Base-by-base conservation (phyloP, 2,113 vertebrate species). In the Procapra przewalskii region DNA sequence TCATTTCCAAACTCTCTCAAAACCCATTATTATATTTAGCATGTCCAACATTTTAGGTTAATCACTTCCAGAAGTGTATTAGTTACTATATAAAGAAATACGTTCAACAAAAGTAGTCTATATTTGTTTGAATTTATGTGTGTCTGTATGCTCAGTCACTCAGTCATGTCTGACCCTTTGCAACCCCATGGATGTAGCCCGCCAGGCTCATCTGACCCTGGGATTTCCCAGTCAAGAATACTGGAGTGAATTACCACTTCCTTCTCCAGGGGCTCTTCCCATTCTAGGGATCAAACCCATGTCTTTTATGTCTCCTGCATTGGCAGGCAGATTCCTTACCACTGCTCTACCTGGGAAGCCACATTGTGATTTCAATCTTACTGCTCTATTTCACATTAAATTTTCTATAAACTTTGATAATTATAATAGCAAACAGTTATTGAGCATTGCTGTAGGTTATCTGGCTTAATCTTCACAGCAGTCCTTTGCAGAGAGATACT, bases 341-440 rank as follows among this genome's bases (percentile, higher is more conserved):
- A 77, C 36, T 77, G 71, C 23, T 77, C 36, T 43, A 77, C 71
- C 23, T 43, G 71, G 71, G 31, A 77, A 77, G 12, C 23, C 40
- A 77, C 75, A 55, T 96, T 86, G 55, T 52, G 27, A 54, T 64
- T 96, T 94, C 27, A 82, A 0, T 88, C 50, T 92, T 94, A 29
- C 1, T 83, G 11, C 31, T 95, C 1, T 89, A 19, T 67, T 84
- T 92, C 21, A 59, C 84, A 36, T 43, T 96, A 33, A 33, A 4
- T 82, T 97, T 59, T 88, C 31, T 43, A n/a, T 98, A 27, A 88
- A 91, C 40, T 81, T 92, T 84, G 77, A 92, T 95, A 40, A 88
- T 82, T 67, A 16, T 71, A 67, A 10, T 29, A 94, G 48, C 71
- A 84, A 62, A 93, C 55, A 40, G n/a, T 77, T 85, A 27, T 31